Evolutionary conservation across 2,113 vertebrate species (phyloP), one percentile per base, ranked within the genome.

Genomic region (Eleginops maclovinus): DNA sequence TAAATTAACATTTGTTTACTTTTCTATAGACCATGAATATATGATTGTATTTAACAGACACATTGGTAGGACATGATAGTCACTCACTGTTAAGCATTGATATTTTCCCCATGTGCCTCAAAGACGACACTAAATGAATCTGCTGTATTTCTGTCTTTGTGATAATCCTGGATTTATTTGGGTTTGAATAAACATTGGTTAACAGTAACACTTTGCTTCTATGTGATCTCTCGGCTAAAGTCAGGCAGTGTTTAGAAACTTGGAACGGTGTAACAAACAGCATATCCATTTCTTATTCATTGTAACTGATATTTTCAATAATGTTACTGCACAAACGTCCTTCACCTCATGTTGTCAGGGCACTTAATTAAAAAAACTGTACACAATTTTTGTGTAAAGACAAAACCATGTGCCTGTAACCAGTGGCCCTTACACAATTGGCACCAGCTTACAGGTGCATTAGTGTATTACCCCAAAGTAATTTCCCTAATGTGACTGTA

Each of bases 401-500:
- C 8, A 47, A 59, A 62, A 19, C 11, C 60, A 40, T 17, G 26
- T 47, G 71, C 2, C 71, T 50, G n/a, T 58, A 74, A 84, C 74
- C 84, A 72, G 76, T 72, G 83, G 63, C 77, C 86, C 88, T 69
- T 65, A 75, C n/a, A 75, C 59, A 77, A 85, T 62, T 89, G 84
- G 73, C 77, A 81, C 19, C 84, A 75, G 91, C 89, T 91, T 91
- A 84, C 49, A 77, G 85, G 56, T 78, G 70, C 92, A 92, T 93
- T 93, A 91, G 87, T 77, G 62, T 81, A 92, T 92, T 89, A 88
- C 88, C 72, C 59, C 58, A 51, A 44, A 87, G 73, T 74, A 83
- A 83, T 75, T 92, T 83, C 70, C 51, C 81, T 87, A 86, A 90
- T 91, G 92, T 77, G 12, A 13, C 49, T 71, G 59, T 24, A n/a